Percentiles rank a stretch among this genome's conserved stretches.
Conservation (phyloP, 2,888 invertebrate genomes). For the Lithophane leautieri region DNA sequence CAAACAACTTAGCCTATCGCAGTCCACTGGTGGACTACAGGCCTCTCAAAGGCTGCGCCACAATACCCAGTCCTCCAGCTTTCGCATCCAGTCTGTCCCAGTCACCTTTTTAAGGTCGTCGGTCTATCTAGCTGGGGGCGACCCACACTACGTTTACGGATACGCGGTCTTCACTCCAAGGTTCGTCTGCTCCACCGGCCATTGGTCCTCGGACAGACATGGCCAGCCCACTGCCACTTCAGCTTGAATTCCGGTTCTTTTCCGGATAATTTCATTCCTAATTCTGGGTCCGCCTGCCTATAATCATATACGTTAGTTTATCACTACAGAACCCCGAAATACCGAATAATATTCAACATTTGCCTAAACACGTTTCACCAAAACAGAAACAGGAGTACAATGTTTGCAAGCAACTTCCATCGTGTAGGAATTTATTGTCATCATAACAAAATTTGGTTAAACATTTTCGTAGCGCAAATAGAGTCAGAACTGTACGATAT, state of each 20-base stretch:
- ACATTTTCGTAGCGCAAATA: slow-evolving; percentile 25
- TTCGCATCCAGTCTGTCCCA: too few species aligned
- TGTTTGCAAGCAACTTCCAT: slow-evolving; percentile 43
- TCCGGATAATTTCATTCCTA: neutral
- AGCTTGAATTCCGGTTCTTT: neutral
- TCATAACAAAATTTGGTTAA: slow-evolving; percentile 42
- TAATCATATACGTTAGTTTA: neutral
- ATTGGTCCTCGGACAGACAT: neutral
- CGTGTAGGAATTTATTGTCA: slow-evolving; percentile 48
- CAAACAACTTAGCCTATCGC: too few species aligned
- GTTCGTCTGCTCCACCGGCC: neutral
- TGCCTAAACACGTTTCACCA: neutral
- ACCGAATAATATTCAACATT: neutral
- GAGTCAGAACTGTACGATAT: slow-evolving; percentile 17
- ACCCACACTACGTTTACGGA: neutral
- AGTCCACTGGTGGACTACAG: too few species aligned
- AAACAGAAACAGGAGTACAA: slow-evolving; percentile 25
- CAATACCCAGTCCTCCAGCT: too few species aligned
- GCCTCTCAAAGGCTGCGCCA: too few species aligned
- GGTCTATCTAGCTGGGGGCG: neutral
- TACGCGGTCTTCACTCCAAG: neutral
- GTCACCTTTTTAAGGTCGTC: neutral
- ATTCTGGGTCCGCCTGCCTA: neutral
- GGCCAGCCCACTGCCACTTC: neutral
- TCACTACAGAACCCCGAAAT: slow-evolving; percentile 21